Conservation (phyloP, 1,140 invertebrate species). For the Chlorops oryzae region DNA sequence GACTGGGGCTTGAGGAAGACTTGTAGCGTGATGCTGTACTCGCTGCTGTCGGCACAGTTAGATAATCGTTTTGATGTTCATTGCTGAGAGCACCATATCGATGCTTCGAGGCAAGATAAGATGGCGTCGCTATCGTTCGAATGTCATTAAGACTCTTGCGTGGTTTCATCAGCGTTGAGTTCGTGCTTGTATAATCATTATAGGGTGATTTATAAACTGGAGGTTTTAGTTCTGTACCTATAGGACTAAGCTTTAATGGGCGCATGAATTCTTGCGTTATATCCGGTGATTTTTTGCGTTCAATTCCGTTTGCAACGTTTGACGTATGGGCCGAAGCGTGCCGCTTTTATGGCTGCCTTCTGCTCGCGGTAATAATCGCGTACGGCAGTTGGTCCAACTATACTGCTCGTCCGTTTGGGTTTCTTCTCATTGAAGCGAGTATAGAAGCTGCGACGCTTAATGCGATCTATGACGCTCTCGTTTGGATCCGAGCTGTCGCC, state of each 20-base stretch:
- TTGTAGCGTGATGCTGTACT: constrained; percentile 40
- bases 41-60: constrained; percentile 14
- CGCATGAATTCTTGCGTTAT: constrained; percentile 42
- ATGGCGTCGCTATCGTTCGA: constrained; percentile 35
- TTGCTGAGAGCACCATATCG: constrained; percentile 20
- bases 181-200: constrained; percentile 34
- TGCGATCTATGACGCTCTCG: constrained; percentile 77
- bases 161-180: constrained; percentile 22
- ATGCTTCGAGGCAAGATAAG: constrained; percentile 27
- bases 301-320: constrained; percentile 31
- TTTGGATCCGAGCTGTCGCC: constrained; percentile 47
- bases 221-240: constrained; percentile 41
- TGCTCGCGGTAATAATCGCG: constrained; percentile 45
- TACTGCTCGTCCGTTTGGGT: constrained; percentile 55
- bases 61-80: constrained; percentile 24
- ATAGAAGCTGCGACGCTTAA: constrained; percentile 82
- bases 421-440: constrained; percentile 78
- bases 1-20: constrained; percentile 36
- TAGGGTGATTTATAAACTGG: constrained; percentile 37
- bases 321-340: constrained; percentile 11
- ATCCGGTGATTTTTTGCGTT: constrained; percentile 35
- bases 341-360: constrained; percentile 24
- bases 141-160: constrained; percentile 44
- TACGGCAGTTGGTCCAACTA: constrained; percentile 52
- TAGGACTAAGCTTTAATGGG: constrained; percentile 38